A percentile compares a stretch with the other conserved stretches of the same genome.
Evolutionary conservation across 2,888 invertebrate species (phyloP).

Genomic region (Phanerotoma sp.): DNA sequence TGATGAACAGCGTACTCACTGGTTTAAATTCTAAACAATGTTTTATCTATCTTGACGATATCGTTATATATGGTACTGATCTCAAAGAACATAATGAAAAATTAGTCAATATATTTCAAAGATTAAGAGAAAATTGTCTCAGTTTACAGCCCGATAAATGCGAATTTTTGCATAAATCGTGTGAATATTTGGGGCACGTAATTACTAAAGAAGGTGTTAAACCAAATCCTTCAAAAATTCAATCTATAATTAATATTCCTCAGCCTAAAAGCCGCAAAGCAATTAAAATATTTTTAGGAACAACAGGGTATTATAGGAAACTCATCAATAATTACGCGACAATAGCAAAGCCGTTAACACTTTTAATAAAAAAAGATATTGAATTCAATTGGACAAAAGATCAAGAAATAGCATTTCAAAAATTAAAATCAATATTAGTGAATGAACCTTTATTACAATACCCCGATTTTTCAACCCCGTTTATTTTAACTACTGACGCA

Average conservation of each 20-base stretch:
- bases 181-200: constrained; percentile 29
- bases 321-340: constrained; percentile 29
- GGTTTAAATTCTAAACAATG: constrained; percentile 20
- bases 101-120: not conserved
- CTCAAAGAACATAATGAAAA: constrained; percentile 2
- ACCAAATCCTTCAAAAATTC: constrained; percentile 21
- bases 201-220: constrained; percentile 25
- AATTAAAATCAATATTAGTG: not conserved
- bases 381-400: constrained; percentile 3
- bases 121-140: no score
- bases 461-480: not conserved
- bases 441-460: not conserved
- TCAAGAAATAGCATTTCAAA: not conserved
- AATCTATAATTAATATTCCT: constrained; percentile 7
- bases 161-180: not conserved
- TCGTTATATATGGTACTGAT: constrained; percentile 1
- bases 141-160: not conserved
- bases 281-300: constrained; percentile 26
- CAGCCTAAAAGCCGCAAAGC: constrained; percentile 25
- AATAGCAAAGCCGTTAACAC: constrained; percentile 23
- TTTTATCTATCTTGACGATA: constrained; percentile 16
- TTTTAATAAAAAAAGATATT: constrained; percentile 7
- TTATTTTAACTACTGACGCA: constrained; percentile 8
- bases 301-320: constrained; percentile 28
- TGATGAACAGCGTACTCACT: constrained; percentile 26